A percentile compares a stretch with the other conserved stretches of the same genome.
Evolutionary conservation across 1,140 invertebrate genomes (phyloP).

Genomic region (Andrena cerasifolii): DNA sequence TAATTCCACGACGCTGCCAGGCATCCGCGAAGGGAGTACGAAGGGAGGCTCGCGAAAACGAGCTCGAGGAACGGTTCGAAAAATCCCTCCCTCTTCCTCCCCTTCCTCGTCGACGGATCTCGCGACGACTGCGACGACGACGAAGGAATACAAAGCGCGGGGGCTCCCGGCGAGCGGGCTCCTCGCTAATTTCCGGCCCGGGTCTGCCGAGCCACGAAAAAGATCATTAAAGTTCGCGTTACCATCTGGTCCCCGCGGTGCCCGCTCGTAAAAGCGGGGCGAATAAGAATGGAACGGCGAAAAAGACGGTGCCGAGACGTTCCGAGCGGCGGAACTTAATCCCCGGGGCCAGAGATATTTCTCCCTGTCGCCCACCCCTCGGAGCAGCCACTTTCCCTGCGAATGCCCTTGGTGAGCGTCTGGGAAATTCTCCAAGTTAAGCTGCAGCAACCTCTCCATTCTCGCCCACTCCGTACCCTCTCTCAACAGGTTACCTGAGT

Average conservation of each 20-base stretch:
- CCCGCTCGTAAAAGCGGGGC: conserved; percentile 30
- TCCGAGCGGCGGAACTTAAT: conserved; percentile 29
- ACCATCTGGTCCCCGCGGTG: conserved; percentile 35
- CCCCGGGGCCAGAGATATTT: conserved; percentile 18
- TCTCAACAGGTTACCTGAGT: conserved; percentile 75
- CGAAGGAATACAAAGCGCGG: conserved; percentile 28
- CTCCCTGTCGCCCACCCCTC: not conserved
- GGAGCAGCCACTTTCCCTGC: conserved; percentile 66
- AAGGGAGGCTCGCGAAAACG: not conserved
- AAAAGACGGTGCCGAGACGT: conserved; percentile 22
- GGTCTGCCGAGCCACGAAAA: conserved; percentile 31
- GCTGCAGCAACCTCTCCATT: conserved; percentile 65
- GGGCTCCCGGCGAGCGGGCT: conserved; percentile 24
- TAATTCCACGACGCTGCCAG: not conserved
- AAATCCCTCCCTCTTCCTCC: not conserved
- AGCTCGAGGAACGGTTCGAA: not conserved
- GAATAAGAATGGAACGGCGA: conserved; percentile 22
- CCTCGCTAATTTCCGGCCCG: conserved; percentile 44
- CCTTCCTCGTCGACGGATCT: not conserved
- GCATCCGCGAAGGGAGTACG: not conserved
- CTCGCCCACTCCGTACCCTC: conserved; percentile 63
- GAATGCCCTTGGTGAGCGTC: conserved; percentile 66
- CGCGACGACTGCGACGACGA: conserved; percentile 5
- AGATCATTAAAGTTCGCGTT: conserved; percentile 55
- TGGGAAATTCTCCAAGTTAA: conserved; percentile 74